phyloP scores from a whole-genome alignment of 2,888 invertebrate genomes.

The Tipula confusa region DNA sequence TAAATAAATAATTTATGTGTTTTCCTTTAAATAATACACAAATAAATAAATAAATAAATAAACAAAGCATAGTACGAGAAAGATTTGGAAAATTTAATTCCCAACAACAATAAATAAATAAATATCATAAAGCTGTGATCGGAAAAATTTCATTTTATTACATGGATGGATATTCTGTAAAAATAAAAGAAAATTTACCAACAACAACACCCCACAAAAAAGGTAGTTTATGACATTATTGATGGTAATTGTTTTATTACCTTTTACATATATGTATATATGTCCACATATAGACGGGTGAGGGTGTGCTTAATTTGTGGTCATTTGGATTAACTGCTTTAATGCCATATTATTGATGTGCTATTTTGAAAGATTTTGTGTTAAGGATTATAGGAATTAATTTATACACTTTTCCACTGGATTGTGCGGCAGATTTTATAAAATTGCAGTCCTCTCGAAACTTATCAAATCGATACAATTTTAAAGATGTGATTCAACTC shows the following conservation, averaged over 20 bases:
- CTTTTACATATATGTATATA: not conserved
- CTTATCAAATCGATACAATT: not conserved
- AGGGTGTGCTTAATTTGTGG: conserved; percentile 20
- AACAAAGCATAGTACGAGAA: not conserved
- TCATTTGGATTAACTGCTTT: not conserved
- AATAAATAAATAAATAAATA: not conserved
- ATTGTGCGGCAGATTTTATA: too few species aligned
- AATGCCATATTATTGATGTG: not conserved
- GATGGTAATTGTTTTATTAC: conserved; percentile 20
- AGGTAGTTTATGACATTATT: conserved; percentile 20
- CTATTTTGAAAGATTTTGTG: not conserved
- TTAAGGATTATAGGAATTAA: not conserved
- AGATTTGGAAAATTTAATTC: not conserved
- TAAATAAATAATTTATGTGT: conserved; percentile 9
- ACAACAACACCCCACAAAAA: not conserved
- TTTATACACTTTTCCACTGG: not conserved
- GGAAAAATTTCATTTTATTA: not conserved
- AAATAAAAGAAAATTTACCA: not conserved
- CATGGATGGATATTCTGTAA: not conserved
- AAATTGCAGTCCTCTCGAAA: not conserved
- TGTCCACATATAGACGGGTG: not conserved
- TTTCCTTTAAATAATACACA: not conserved
- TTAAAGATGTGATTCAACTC: not conserved
- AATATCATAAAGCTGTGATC: not conserved
- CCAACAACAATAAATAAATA: not conserved